phyloP scores from a whole-genome alignment of 2,113 vertebrate species.

The Serinus canaria region DNA sequence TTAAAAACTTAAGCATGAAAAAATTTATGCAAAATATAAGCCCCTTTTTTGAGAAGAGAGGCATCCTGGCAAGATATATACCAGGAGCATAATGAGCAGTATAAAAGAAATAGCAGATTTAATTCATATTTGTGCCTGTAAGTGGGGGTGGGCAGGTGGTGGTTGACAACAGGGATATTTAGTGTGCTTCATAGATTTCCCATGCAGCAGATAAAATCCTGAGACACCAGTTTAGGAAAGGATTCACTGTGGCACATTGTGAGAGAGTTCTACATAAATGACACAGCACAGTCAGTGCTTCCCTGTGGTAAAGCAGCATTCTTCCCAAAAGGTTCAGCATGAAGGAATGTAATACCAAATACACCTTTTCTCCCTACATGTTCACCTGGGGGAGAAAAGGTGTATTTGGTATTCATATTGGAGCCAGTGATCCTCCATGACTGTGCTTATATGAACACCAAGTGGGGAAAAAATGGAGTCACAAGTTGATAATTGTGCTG shows the following conservation, averaged over 20 bases:
- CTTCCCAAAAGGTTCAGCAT: not conserved
- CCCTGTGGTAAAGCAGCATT: not conserved
- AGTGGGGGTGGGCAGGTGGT: not conserved
- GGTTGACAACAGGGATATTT: not conserved
- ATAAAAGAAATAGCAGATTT: not conserved
- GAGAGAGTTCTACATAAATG: not conserved
- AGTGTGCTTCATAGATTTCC: not conserved
- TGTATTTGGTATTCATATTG: not conserved
- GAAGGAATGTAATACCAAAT: not conserved
- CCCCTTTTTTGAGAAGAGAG: not conserved
- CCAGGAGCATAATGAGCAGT: not conserved
- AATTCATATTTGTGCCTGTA: not conserved
- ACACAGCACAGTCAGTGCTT: not conserved
- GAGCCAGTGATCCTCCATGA: not conserved
- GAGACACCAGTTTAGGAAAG: not conserved
- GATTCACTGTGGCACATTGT: not conserved
- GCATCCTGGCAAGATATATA: not conserved
- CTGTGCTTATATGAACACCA: not conserved
- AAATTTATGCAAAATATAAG: not conserved
- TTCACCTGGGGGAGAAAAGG: accelerated
- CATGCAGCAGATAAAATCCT: not conserved
- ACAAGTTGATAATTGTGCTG: not conserved
- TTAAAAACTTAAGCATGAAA: not conserved
- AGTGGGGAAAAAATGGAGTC: not conserved
- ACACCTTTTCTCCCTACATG: too few species aligned